Conservation (phyloP, 2,113 vertebrate species). For the Grammomys dolichurus region DNA sequence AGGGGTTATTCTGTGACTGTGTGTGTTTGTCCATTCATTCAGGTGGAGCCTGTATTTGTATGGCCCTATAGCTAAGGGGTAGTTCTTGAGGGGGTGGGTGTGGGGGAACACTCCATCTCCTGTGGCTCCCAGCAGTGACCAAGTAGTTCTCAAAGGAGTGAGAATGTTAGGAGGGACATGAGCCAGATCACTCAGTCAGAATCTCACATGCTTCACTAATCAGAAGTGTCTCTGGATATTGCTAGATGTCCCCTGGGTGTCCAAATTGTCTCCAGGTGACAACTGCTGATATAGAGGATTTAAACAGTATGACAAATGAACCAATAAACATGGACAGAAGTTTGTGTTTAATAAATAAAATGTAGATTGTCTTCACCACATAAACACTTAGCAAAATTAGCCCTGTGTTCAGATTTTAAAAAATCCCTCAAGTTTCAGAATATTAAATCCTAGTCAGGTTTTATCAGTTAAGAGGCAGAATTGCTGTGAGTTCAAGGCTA, state of each 20-base stretch:
- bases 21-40: not conserved
- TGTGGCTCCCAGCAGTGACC: not conserved
- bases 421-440: conserved; percentile 8
- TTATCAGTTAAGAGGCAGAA: not conserved
- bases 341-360: not conserved
- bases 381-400: not conserved
- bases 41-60: not conserved
- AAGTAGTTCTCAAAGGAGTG: too few relatives aligned
- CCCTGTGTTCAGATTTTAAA: not conserved
- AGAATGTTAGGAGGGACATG: not conserved
- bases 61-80: not conserved
- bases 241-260: not conserved
- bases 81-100: not conserved
- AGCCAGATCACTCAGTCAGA: too few relatives aligned
- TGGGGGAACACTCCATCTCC: too few relatives aligned
- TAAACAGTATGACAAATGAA: not conserved
- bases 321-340: not conserved
- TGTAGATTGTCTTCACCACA: not conserved
- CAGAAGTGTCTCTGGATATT: not conserved
- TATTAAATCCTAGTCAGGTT: not conserved
- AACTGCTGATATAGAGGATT: not conserved
- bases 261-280: not conserved
- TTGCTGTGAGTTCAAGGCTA: not conserved
- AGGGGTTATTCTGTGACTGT: not conserved
- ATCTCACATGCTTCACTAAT: not conserved